Base-by-base conservation (phyloP, 2,888 invertebrate species). In the Rotaria sp. region DNA sequence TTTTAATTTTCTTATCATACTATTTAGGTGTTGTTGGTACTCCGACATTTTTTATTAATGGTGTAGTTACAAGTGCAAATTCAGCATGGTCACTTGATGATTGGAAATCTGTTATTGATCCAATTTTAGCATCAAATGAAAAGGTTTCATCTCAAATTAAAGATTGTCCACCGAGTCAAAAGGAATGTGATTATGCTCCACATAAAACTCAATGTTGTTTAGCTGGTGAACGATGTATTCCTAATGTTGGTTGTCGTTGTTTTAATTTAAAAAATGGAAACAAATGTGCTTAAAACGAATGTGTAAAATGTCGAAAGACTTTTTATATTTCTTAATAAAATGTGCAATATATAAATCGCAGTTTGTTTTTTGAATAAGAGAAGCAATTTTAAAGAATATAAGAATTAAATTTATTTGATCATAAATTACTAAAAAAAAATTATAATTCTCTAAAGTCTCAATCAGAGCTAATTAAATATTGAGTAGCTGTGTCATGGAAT, bases 41-140 rank as follows among this genome's bases (percentile, higher is more conserved):
- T 7, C 89, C 90, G 0, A 88, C 88, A 26, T 89, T 89, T 86
- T 88, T 89, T 84, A 84, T 90, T 26, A 90, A 90, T 86, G 90
- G 89, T 86, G 88, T 90, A 3, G 55, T 87, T 4, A 88, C 89
- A 7, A 87, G 55, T 0, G 89, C 89, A 1, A 88, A 88, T 84
- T 86, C 88, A 0, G 86, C 88, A 1, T 90, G 90, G 90, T 88
- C 88, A 8, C 80, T 88, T 1, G 67, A 80, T 10, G 88, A 89
- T 15, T 90, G 90, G 90, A 88, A 87, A 41, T 57, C 88, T 80
- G 87, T 89, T 5, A 88, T 90, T 45, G 88, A 90, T 84, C 88
- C 89, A 80, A 80, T 80, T 41, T 45, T 80, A 45, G 67, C 35
- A 67, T 35, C 67, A 18, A 67, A 67, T 8, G 67, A 67, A 35